Percentiles rank a stretch among this genome's conserved stretches.
These are phyloP conservation scores for Eupithecia centaureata DNA, from an alignment of 2,888 invertebrate species.

Conservation along the genomic window DNA sequence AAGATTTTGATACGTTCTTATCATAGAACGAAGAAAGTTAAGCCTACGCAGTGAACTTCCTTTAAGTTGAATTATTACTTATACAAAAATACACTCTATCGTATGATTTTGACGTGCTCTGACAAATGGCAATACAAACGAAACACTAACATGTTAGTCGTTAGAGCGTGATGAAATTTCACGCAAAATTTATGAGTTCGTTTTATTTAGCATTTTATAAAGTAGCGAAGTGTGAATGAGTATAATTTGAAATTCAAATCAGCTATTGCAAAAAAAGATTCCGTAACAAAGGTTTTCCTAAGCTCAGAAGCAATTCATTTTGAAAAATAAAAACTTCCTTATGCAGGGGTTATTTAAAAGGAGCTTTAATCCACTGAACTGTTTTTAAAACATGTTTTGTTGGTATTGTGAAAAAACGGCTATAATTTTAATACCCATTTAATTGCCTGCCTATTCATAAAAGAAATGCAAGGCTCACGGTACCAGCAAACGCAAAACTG, in stretches of 20 bases:
- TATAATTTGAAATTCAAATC: slow-evolving; percentile 16
- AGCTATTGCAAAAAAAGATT: slow-evolving; percentile 13
- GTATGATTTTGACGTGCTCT: slow-evolving; percentile 20
- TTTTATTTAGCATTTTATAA: slow-evolving; percentile 18
- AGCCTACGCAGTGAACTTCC: neutral
- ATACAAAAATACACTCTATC: slow-evolving; percentile 18
- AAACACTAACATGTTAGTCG: slow-evolving; percentile 16
- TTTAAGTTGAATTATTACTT: slow-evolving; percentile 9
- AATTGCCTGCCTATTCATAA: slow-evolving; percentile 9
- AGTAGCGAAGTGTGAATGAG: slow-evolving; percentile 24
- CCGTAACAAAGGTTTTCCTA: slow-evolving; percentile 6
- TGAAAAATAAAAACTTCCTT: slow-evolving; percentile 14
- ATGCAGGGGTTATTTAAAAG: slow-evolving; percentile 9
- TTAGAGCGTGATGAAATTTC: slow-evolving; percentile 28
- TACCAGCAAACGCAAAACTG: slow-evolving; percentile 29
- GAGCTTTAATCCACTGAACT: neutral
- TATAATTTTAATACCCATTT: slow-evolving; percentile 8
- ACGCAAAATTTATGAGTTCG: slow-evolving; percentile 23
- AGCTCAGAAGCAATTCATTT: neutral
- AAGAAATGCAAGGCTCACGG: slow-evolving; percentile 14
- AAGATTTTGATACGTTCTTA: neutral
- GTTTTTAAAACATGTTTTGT: neutral
- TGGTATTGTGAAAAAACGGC: neutral
- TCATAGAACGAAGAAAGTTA: neutral
- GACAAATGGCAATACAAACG: slow-evolving; percentile 21